Conservation (phyloP, 2,888 invertebrate species). For the Diachrysia chrysitis region DNA sequence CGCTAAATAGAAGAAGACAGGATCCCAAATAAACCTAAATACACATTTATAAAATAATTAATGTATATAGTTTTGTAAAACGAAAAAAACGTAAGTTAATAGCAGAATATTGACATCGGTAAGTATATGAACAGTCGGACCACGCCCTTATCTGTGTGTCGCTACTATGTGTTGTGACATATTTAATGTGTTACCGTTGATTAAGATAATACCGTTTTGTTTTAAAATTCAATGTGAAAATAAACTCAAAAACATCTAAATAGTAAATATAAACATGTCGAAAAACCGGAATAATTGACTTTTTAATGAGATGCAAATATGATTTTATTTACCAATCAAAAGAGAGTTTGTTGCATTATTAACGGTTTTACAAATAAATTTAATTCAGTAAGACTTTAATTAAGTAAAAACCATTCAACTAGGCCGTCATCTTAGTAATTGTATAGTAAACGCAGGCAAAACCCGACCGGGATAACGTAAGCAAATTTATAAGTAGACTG, state of each 20-base stretch:
- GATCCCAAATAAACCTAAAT: too few relatives aligned
- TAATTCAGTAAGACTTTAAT: neutral
- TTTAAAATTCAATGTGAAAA: neutral
- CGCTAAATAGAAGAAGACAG: too few relatives aligned
- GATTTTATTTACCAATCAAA: neutral
- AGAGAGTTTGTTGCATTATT: neutral
- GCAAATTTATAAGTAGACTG: constrained; percentile 5
- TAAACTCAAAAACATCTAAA: neutral
- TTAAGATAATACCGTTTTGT: neutral
- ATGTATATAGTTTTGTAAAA: too few relatives aligned
- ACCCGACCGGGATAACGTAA: constrained; percentile 14
- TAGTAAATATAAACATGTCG: neutral
- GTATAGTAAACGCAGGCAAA: constrained; percentile 7
- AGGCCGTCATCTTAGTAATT: neutral
- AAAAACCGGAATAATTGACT: constrained; percentile 1
- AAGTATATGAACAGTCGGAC: neutral
- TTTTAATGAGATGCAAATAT: neutral
- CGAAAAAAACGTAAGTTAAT: too few relatives aligned
- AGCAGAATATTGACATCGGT: too few relatives aligned
- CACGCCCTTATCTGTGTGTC: neutral
- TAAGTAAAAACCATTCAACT: neutral
- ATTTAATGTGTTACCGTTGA: neutral
- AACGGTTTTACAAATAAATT: neutral
- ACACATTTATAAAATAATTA: too few relatives aligned
- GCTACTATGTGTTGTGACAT: neutral